Evolutionary conservation across 2,797 vertebrate genomes (phyloP).

Genomic region (Pseudotriccus pelzelni): DNA sequence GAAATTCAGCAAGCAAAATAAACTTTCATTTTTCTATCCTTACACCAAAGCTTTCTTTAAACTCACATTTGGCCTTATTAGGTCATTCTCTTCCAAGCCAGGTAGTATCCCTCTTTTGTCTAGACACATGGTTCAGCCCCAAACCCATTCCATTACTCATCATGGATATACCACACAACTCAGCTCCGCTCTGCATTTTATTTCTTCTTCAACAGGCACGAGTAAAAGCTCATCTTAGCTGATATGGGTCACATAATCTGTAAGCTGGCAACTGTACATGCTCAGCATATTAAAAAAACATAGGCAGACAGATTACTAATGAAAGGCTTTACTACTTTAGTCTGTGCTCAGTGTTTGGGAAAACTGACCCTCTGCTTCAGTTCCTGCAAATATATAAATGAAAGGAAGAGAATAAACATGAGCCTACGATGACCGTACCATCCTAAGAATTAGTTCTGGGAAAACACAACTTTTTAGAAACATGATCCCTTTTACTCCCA

Average conservation of each 20-base stretch:
- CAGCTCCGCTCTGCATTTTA: background rate
- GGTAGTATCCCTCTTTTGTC: background rate
- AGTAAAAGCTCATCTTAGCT: constrained; percentile 3
- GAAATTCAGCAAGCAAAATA: background rate
- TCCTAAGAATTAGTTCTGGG: background rate
- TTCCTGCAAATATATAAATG: background rate
- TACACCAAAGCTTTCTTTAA: background rate
- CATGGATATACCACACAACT: background rate
- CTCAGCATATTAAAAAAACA: background rate
- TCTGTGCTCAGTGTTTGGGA: background rate
- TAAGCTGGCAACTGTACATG: background rate
- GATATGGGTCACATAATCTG: background rate
- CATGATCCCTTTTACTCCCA: background rate
- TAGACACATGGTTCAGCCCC: background rate
- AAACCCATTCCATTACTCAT: background rate
- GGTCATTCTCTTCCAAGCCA: background rate
- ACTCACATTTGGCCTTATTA: background rate
- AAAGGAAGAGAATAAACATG: background rate
- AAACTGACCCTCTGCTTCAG: background rate
- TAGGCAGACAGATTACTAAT: background rate
- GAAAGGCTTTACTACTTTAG: constrained; percentile 14
- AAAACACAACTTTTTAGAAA: background rate
- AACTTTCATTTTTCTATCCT: background rate
- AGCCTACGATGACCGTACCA: background rate
- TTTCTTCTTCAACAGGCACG: background rate